phyloP scores from a whole-genome alignment of 2,888 invertebrate species.

The Clivina fossor region DNA sequence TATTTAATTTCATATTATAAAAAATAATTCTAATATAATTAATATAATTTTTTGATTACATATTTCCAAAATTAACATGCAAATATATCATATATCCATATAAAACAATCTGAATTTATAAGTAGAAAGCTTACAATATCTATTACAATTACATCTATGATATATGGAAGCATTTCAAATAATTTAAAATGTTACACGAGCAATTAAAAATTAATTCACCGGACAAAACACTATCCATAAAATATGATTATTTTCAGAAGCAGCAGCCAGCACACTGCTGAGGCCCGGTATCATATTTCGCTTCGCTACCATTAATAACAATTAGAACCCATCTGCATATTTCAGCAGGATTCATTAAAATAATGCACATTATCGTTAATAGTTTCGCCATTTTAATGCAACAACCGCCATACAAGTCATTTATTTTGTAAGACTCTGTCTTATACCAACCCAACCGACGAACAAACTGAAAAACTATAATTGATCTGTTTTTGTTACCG shows the following conservation, averaged over 20 bases:
- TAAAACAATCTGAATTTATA: not conserved
- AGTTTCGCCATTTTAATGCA: slow-evolving; percentile 12
- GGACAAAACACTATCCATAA: not conserved
- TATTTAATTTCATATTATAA: no score
- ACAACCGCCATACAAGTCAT: not conserved
- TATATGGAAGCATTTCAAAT: not conserved
- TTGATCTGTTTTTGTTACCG: slow-evolving; percentile 17
- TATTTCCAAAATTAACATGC: no score
- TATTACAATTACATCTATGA: not conserved
- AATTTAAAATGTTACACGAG: not conserved
- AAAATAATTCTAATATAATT: no score
- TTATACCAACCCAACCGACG: no score
- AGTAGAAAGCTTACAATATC: not conserved
- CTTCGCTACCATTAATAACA: slow-evolving; percentile 7
- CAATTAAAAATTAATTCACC: not conserved
- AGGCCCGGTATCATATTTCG: not conserved
- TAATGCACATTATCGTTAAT: slow-evolving; percentile 15
- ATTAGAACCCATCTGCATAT: slow-evolving; percentile 12
- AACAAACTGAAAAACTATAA: slow-evolving; percentile 5
- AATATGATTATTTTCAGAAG: no score
- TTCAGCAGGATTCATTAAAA: slow-evolving; percentile 11
- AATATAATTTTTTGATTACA: no score
- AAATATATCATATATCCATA: no score
- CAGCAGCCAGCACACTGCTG: no score
- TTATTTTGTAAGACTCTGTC: no score